These are phyloP conservation scores for Tenthredo livida DNA, from an alignment of 2,888 invertebrate genomes.

Conservation along the genomic window DNA sequence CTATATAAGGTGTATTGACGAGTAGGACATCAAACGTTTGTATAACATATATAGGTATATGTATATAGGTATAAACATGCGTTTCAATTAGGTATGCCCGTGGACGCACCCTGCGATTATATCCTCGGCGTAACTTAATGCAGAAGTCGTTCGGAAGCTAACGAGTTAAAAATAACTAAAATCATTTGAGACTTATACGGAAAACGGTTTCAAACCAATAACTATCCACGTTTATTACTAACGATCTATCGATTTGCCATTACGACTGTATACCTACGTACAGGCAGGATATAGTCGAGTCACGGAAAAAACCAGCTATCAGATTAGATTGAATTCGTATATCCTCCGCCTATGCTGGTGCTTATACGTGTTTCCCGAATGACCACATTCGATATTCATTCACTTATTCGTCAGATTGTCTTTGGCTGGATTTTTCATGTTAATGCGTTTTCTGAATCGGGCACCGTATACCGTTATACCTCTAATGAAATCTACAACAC, in stretches of 20 bases:
- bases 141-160: background rate
- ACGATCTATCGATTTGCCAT: background rate
- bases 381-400: too few species aligned
- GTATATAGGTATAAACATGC: background rate
- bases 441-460: background rate
- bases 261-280: background rate
- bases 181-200: background rate
- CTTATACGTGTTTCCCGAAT: background rate
- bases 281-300: background rate
- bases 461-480: background rate
- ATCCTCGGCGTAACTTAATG: background rate
- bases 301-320: background rate
- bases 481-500: background rate
- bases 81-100: background rate
- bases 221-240: background rate
- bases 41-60: background rate
- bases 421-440: too few species aligned
- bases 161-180: background rate
- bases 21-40: constrained; percentile 12
- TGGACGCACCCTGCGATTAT: background rate
- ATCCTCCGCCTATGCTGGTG: background rate
- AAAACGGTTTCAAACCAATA: background rate
- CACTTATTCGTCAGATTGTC: too few species aligned
- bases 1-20: background rate
- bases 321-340: background rate